Evolutionary conservation across 2,797 vertebrate genomes (phyloP), one percentile per base, ranked within the genome.

Genomic region (Anomalospiza imberbis): DNA sequence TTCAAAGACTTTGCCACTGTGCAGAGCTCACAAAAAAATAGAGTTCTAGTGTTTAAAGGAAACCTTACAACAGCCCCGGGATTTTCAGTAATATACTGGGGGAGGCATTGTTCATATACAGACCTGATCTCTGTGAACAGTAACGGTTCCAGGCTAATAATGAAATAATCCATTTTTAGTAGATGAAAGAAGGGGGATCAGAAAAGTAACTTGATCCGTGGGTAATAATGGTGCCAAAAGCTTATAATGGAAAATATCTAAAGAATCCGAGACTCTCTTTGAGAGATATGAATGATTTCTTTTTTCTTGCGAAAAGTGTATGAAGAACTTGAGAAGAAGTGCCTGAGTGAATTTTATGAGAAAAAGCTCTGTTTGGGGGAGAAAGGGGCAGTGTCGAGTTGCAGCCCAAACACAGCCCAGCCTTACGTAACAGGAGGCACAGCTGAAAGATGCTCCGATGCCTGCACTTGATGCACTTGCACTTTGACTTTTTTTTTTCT

Each of bases 301-400:
- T 98, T 98, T 98, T 97, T 97, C 97, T 98, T 94, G 94, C 81
- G 92, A 97, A 97, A 98, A 97, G 97, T 96, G 96, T 96, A 97
- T 97, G 96, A 97, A 98, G 97, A 98, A 98, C 97, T 97, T 98
- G 97, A 98, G 98, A 98, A 97, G 97, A 97, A 97, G 96, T 96
- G 96, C 96, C 97, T 94, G 95, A 97, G 96, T 96, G 93, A 91
- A 93, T 95, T 97, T 97, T 97, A 98, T 98, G 97, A 98, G 97
- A 97, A 97, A 97, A 97, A 95, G 91, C 97, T 98, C 98, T 98
- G 98, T 98, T 91, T 97, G 93, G 81, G 82, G 95, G 95, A 96
- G 95, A 96, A 97, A 94, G 76, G 81, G 72, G 71, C 91, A 75
- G 97, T 96, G 93, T 98, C 91, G 0, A 96, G 95, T 98, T 98